Evolutionary conservation across 2,797 vertebrate genomes (phyloP), one percentile per base, ranked within the genome.

Genomic region (Lemur catta): DNA sequence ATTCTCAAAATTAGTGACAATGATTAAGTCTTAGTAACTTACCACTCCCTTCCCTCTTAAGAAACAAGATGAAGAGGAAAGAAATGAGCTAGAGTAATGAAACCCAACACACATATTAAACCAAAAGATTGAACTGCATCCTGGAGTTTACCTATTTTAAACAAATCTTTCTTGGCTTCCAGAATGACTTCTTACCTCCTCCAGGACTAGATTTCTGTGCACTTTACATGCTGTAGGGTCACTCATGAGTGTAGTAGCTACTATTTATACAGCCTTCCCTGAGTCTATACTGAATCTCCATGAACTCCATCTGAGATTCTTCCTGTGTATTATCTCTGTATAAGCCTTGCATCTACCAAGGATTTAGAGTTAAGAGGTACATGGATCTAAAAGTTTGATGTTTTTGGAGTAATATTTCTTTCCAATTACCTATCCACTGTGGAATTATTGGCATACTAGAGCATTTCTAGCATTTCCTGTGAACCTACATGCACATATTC

Each of bases 391-490:
- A 81, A 50, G n/a, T 61, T 50, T 92, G 50, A 71, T 86, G 15
- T 28, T 85, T 81, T 89, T 35, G 17, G 24, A 89, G 30, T 96
- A 81, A 80, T 50, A 24, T 69, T 67, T 96, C 12, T 84, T 67
- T 8, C 24, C 33, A 89, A 28, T 92, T 94, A 76, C 20, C 7
- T 15, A 87, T 48, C 26, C n/a, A 52, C 41, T 65, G 2, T 75
- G 71, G 63, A 72, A 80, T 94, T 91, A 71, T 75, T 48, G 57
- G 84, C 59, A 80, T 80, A 59, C 22, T 52, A 75, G 28, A 96
- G 4, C 24, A 84, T 84, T 65, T 89, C 30, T 43, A 87, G 18
- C 38, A 76, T 69, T 78, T 10, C 1, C 33, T 63, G 9, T 71
- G 65, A 50, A 76, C 33, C 6, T 65, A 91, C 38, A 71, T 71